Evolutionary conservation across 2,888 invertebrate genomes (phyloP).

Genomic region (Halocaridina rubra): DNA sequence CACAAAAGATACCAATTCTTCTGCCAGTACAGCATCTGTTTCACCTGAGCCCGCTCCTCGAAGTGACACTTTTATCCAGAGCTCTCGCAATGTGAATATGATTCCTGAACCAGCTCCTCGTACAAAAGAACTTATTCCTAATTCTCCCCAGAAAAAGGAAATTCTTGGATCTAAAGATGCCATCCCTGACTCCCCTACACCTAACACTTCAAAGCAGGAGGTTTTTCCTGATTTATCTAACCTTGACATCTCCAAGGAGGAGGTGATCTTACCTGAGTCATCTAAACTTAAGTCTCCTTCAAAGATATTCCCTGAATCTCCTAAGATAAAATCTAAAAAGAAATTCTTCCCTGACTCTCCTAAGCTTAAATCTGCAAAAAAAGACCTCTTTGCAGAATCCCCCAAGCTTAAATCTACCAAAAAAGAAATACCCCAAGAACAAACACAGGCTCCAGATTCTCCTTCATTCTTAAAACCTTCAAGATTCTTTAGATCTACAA

Average conservation of each 20-base stretch:
- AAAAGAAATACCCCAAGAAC: background rate
- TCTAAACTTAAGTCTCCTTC: too few species aligned
- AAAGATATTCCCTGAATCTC: background rate
- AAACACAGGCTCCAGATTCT: background rate
- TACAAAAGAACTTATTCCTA: background rate
- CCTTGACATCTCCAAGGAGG: too few species aligned
- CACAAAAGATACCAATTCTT: conserved; percentile 38
- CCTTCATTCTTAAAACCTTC: conserved; percentile 24
- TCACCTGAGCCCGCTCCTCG: conserved; percentile 24
- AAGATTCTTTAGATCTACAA: conserved; percentile 20
- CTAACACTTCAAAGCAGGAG: background rate
- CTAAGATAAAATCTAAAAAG: too few species aligned
- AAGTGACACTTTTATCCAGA: background rate
- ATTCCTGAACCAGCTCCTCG: background rate
- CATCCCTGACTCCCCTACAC: background rate
- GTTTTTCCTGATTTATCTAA: too few species aligned
- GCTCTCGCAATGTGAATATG: background rate
- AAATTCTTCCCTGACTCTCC: background rate
- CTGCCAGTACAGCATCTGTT: conserved; percentile 18
- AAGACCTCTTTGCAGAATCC: background rate
- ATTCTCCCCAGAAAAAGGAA: too few species aligned
- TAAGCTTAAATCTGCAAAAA: background rate
- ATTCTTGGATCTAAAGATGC: too few species aligned
- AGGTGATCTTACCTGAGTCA: too few species aligned
- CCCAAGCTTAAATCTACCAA: background rate